A percentile compares a stretch with the other conserved stretches of the same genome.
phyloP scores from a whole-genome alignment of 2,113 vertebrate genomes.

The Pungitius pungitius region DNA sequence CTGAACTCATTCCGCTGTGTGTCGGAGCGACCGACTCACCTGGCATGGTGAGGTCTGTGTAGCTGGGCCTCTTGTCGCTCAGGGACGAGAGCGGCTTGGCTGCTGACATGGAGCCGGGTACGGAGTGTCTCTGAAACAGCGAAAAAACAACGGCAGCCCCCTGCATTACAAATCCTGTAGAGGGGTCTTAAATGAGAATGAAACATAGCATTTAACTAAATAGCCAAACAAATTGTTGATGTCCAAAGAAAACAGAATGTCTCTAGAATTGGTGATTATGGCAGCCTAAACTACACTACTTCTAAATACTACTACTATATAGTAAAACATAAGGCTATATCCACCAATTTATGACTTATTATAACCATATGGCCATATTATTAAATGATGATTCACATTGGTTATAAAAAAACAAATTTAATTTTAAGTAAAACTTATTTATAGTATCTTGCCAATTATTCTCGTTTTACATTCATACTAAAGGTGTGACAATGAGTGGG shows the following conservation, averaged over 20 bases:
- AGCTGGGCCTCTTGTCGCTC: conserved; percentile 92
- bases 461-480: too few relatives aligned
- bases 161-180: not conserved
- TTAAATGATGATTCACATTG: too few relatives aligned
- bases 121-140: conserved; percentile 90
- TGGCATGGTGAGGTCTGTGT: conserved; percentile 90
- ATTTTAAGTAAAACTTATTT: too few relatives aligned
- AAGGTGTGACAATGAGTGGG: not conserved
- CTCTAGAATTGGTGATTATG: not conserved
- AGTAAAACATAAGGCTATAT: too few relatives aligned
- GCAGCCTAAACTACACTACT: not conserved
- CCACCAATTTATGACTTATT: too few relatives aligned
- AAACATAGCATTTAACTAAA: not conserved
- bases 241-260: not conserved
- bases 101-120: conserved; percentile 87
- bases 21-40: conserved; percentile 71
- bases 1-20: not conserved
- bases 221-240: not conserved
- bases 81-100: conserved; percentile 88
- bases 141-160: not conserved
- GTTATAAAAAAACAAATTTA: too few relatives aligned
- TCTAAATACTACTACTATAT: too few relatives aligned
- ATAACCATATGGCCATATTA: too few relatives aligned
- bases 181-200: not conserved
- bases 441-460: too few relatives aligned